Evolutionary conservation across 2,888 invertebrate genomes (phyloP), one percentile per base, ranked within the genome.

Genomic region (Podabrus alpinus): DNA sequence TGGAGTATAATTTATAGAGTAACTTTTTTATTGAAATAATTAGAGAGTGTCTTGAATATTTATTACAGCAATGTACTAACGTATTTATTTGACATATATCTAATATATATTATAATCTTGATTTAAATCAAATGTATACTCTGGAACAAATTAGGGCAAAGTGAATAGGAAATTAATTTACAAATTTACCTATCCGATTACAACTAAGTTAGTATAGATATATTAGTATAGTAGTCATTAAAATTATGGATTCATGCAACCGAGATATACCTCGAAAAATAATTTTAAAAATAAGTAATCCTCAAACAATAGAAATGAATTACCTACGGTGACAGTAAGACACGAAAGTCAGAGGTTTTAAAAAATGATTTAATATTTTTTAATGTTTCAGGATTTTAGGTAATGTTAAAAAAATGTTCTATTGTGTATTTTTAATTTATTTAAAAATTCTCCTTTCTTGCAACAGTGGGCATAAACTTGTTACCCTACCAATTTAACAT

Each of bases 111-210:
- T 17, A 16, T 19, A 64, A 21, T 64, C 62, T 13, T 19, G 19
- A 19, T 64, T 17, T 17, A 64, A 64, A 64, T 19, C 62, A 45
- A 45, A 45, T 7, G 45, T 45, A 45, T 45, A 45, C 62, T 19
- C 21, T 13, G 19, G 13, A 61, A 64, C n/a, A 64, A 64, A 19
- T 64, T 19, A 19, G 19, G 61, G 16, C 17, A 64, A 64, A 19
- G 62, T 64, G 62, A 64, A 64, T 64, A 64, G 62, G 62, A 64
- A 64, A 64, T 64, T 64, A 64, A 64, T 64, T 64, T 64, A 64
- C 62, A 19, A 17, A 16, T 64, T 64, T 64, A 21, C 17, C n/a
- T 64, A 64, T 64, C 62, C 21, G 62, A 21, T 64, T 64, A 21
- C 62, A 64, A n/a, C 21, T 15, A 19, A n/a, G 62, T 64, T 64